Base-by-base conservation (phyloP, 2,888 invertebrate genomes). In the Clepsis dumicolana region DNA sequence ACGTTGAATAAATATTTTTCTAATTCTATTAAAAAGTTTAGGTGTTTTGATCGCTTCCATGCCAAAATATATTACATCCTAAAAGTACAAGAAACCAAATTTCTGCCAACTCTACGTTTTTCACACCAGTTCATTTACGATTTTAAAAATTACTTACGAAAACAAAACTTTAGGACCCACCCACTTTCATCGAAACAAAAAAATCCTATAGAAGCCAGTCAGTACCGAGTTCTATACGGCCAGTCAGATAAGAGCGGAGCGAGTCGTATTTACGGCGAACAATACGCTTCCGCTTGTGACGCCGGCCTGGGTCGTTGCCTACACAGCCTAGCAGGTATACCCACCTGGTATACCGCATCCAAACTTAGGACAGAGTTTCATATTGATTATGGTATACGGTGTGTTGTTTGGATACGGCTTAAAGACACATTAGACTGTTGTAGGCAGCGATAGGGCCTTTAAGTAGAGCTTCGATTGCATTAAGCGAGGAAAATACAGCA, bases 221-320 rank as follows among this genome's bases (percentile, higher is more conserved):
- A 24, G 56, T 56, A 54, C 27, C 65, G 53, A 69, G 70, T 72
- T 75, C 74, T 80, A 80, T 81, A 59, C 73, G 74, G 71, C 54
- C 64, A 73, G 72, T 72, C 38, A 38, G 38, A 38, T 38, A 38
- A n/a, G 38, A 38, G 38, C 38, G 38, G 38, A 38, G 38, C 38
- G 38, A 38, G 38, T 38, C 38, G 38, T n/a, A 38, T n/a, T 63
- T 63, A 63, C 50, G 41, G 29, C n/a, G 63, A 64, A 80, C 79
- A 90, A 90, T 89, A 80, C 78, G 83, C 83, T 87, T 89, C 89
- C 89, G 88, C 79, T 75, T 75, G 73, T 80, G 84, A 73, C 83
- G 82, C 80, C 84, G 81, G 77, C 74, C 71, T 70, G n/a, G 59
- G 71, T 64, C 71, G 65, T 71, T 71, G 64, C 61, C 71, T 64